Conservation (phyloP, 2,888 invertebrate species). For the Norana najaformis region DNA sequence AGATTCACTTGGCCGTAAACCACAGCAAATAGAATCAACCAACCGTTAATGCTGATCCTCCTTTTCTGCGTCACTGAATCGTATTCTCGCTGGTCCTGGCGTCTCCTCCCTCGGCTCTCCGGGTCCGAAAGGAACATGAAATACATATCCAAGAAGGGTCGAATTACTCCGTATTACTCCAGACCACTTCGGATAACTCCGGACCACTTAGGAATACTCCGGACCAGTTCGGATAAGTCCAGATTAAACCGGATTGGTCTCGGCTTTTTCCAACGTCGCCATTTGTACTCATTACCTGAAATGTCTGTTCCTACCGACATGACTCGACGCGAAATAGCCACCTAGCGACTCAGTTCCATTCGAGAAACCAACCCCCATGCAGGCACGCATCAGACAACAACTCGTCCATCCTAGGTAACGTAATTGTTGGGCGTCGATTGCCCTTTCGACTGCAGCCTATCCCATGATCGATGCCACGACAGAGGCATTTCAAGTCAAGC, state of each 20-base stretch:
- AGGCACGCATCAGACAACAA: not conserved
- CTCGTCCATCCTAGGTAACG: not conserved
- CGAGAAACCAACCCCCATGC: not conserved
- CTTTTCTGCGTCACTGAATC: slow-evolving; percentile 7
- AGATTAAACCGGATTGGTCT: not conserved
- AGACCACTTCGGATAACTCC: too few species aligned
- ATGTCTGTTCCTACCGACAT: not conserved
- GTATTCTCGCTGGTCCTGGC: not conserved
- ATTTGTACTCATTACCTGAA: not conserved
- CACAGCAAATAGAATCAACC: slow-evolving; percentile 1
- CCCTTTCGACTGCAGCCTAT: not conserved
- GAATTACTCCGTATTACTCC: not conserved
- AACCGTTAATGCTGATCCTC: not conserved
- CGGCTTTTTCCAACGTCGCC: not conserved
- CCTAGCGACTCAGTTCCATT: not conserved
- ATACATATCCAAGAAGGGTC: not conserved
- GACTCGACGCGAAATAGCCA: not conserved
- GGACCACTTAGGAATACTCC: not conserved
- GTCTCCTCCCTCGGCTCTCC: not conserved
- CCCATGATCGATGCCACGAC: not conserved
- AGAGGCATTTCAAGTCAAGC: not conserved
- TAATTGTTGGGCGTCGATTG: not conserved
- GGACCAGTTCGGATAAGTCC: not conserved
- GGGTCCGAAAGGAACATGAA: not conserved
- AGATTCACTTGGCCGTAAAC: not conserved